Evolutionary conservation across 2,797 vertebrate genomes (phyloP).

Genomic region (Eutrigla gurnardus): DNA sequence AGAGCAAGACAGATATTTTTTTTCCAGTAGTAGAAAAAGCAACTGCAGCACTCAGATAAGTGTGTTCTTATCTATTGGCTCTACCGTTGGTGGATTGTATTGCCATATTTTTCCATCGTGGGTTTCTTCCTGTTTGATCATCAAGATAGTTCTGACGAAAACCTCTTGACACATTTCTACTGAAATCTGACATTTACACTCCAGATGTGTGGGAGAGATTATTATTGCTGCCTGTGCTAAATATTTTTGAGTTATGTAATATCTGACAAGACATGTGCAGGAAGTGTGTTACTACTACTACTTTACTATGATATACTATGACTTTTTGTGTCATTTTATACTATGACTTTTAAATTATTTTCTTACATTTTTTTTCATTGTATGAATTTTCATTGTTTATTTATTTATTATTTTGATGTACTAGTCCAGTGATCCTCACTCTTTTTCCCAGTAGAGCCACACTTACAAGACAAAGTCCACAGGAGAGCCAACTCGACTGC

Average conservation of each 20-base stretch:
- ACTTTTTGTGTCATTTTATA: too few species aligned
- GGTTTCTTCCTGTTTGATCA: conserved; percentile 21
- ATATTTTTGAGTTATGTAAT: background rate
- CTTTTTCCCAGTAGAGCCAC: too few species aligned
- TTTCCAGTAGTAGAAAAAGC: background rate
- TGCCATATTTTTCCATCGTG: conserved; percentile 21
- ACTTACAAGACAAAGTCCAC: too few species aligned
- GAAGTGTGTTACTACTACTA: too few species aligned
- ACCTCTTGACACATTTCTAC: conserved; percentile 7
- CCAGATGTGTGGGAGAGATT: conserved; percentile 9
- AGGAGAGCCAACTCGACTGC: too few species aligned
- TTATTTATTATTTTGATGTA: too few species aligned
- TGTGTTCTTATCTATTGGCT: background rate
- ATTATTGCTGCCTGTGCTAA: background rate
- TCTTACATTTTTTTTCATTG: too few species aligned
- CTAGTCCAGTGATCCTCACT: too few species aligned
- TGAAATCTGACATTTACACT: conserved; percentile 2
- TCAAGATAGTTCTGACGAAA: conserved; percentile 2
- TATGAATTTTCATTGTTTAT: too few species aligned
- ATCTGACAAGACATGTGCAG: background rate
- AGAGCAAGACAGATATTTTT: background rate
- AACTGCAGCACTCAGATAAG: background rate
- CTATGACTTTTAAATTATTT: too few species aligned
- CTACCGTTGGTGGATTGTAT: background rate
- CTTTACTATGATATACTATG: too few species aligned